Evolutionary conservation across 2,888 invertebrate genomes (phyloP), one percentile per base, ranked within the genome.

Genomic region (Eurois occulta): DNA sequence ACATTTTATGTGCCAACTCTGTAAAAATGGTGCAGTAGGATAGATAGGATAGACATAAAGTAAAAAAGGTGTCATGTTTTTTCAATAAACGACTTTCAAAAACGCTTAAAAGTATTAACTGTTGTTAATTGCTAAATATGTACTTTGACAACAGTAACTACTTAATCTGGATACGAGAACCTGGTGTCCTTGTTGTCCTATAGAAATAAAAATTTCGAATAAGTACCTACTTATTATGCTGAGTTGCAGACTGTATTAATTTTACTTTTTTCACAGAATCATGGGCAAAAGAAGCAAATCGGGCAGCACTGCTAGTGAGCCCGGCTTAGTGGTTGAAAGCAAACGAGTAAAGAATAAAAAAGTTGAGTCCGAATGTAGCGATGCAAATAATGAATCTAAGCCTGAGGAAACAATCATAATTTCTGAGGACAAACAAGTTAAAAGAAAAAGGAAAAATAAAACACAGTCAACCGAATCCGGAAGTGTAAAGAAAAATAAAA

Each of bases 201-300:
- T 24, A 32, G n/a, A 74, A 82, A 24, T 60, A 21, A 60, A 60
- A 60, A 10, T 32, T 32, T 28, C 21, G 6, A 32, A 60, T 21
- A n/a, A n/a, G n/a, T n/a, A 60, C 32, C 8, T 4, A 41, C 10
- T n/a, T 41, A 65, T 28, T 32, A 55, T 28, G 41, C 55, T 32
- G 32, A 6, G 8, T 24, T 46, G 32, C 41, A 24, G n/a, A n/a
- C 11, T 21, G 48, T 48, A 38, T 18, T n/a, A 48, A 6, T 38
- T 62, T 75, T 5, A 58, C 28, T 75, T 77, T 74, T 35, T 79
- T 89, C 87, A 21, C 87, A 93, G 90, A 46, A 86, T 43, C 38
- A 93, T 94, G 93, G 92, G 91, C 21, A 94, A 93, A 83, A 90
- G 85, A 86, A 90, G 73, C 38, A 87, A 87, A 79, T 41, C 78